phyloP scores from a whole-genome alignment of 1,140 invertebrate species.

The Drosophila nigrodunni region DNA sequence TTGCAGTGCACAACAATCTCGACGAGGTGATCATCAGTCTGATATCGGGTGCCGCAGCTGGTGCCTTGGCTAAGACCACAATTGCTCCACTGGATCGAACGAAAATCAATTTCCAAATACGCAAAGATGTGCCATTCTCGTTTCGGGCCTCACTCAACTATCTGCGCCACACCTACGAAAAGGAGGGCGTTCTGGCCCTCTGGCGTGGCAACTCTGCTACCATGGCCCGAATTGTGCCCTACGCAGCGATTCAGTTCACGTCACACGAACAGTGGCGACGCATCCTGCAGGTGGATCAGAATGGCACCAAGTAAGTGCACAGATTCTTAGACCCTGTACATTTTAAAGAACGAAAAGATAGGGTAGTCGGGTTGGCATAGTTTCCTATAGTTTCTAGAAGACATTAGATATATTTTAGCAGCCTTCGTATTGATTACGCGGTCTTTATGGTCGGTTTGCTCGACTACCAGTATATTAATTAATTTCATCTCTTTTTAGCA shows the following conservation, averaged over 20 bases:
- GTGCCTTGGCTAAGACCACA: slow-evolving; percentile 96
- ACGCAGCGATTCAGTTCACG: slow-evolving; percentile 98
- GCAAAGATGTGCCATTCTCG: slow-evolving; percentile 90
- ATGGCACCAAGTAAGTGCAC: slow-evolving; percentile 86
- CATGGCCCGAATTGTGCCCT: slow-evolving; percentile 98
- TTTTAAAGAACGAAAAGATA: too few species aligned
- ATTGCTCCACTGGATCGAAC: slow-evolving; percentile 98
- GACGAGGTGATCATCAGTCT: slow-evolving; percentile 89
- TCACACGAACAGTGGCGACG: slow-evolving; percentile 98
- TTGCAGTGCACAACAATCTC: slow-evolving; percentile 61
- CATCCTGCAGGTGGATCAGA: slow-evolving; percentile 89
- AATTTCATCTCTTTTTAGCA: slow-evolving; percentile 46
- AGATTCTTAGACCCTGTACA: too few species aligned
- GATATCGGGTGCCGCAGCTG: slow-evolving; percentile 93
- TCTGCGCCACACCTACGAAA: slow-evolving; percentile 88
- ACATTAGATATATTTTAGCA: too few species aligned
- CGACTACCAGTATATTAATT: background rate
- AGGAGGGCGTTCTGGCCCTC: slow-evolving; percentile 92
- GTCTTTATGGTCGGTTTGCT: too few species aligned
- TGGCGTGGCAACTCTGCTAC: slow-evolving; percentile 99
- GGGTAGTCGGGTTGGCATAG: too few species aligned
- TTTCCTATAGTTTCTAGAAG: too few species aligned
- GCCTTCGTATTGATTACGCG: too few species aligned
- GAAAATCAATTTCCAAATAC: slow-evolving; percentile 98
- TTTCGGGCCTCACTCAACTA: slow-evolving; percentile 92